A percentile compares a stretch with the other conserved stretches of the same genome.
These are phyloP conservation scores for Corydoras maculifer DNA, from an alignment of 2,113 vertebrate species.

Conservation along the genomic window DNA sequence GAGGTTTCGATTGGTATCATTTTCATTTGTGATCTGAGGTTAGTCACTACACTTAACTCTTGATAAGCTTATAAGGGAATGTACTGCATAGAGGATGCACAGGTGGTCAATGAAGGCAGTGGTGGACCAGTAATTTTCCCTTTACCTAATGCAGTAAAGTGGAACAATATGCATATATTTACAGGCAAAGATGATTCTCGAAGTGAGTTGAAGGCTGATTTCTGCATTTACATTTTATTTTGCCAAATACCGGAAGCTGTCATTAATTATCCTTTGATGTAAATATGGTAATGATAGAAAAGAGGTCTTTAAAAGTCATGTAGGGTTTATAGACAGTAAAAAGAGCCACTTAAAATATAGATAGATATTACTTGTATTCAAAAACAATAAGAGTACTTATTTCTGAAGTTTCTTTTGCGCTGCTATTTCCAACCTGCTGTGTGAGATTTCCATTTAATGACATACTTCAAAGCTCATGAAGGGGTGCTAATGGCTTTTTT, in stretches of 20 bases:
- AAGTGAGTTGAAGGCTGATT: constrained; percentile 11
- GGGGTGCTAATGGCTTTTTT: constrained; percentile 29
- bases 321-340: constrained; percentile 21
- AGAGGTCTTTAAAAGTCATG: constrained; percentile 20
- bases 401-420: constrained; percentile 26
- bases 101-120: constrained; percentile 44
- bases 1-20: not conserved
- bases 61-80: constrained; percentile 12
- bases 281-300: constrained; percentile 27
- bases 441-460: constrained; percentile 26
- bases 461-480: constrained; percentile 19
- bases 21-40: constrained; percentile 5
- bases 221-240: constrained; percentile 19
- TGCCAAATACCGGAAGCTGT: constrained; percentile 26
- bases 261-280: not conserved
- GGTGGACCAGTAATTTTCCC: constrained; percentile 41
- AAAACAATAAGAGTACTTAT: constrained; percentile 14
- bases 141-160: constrained; percentile 22
- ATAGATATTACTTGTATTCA: constrained; percentile 9
- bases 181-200: not conserved
- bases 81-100: constrained; percentile 14
- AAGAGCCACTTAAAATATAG: constrained; percentile 18
- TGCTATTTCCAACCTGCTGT: constrained; percentile 25
- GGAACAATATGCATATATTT: constrained; percentile 23
- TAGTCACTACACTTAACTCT: constrained; percentile 3